Evolutionary conservation across 2,888 invertebrate genomes (phyloP).

Genomic region (Hetaerina titia): DNA sequence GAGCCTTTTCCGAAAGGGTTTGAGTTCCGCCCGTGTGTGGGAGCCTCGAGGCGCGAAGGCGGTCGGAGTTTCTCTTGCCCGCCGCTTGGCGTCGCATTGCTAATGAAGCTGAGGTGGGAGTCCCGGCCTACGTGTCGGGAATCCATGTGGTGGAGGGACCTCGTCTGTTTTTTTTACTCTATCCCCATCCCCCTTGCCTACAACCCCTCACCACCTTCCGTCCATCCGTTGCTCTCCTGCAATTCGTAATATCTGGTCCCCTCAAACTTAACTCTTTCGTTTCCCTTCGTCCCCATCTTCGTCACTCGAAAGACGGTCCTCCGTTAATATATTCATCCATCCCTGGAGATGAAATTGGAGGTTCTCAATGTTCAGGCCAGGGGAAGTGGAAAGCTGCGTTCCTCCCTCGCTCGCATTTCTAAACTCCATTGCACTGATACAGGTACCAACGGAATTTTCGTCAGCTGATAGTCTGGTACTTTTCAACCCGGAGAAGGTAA

Average conservation of each 20-base stretch:
- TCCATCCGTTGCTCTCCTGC: not conserved
- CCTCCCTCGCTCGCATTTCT: too few relatives aligned
- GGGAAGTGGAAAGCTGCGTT: too few relatives aligned
- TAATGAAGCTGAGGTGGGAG: constrained; percentile 30
- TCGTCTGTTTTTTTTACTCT: not conserved
- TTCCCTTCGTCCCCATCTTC: too few relatives aligned
- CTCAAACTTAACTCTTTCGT: too few relatives aligned
- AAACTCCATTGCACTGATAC: too few relatives aligned
- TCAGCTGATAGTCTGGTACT: too few relatives aligned
- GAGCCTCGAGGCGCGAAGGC: not conserved
- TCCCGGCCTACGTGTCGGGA: constrained; percentile 30
- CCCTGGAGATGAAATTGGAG: too few relatives aligned
- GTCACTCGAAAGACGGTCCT: too few relatives aligned
- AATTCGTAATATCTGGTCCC: not conserved
- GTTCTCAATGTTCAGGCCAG: too few relatives aligned
- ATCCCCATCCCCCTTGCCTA: not conserved
- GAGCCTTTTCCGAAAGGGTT: not conserved
- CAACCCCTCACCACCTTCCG: not conserved
- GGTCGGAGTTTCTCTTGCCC: constrained; percentile 10
- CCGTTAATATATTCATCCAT: too few relatives aligned
- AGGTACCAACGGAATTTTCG: too few relatives aligned
- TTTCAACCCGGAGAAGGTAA: too few relatives aligned
- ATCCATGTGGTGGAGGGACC: not conserved
- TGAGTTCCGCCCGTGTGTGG: not conserved
- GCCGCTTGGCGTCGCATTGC: constrained; percentile 51